These are phyloP conservation scores for Aphaenogaster rudis DNA, from an alignment of 1,140 invertebrate species.

Conservation along the genomic window DNA sequence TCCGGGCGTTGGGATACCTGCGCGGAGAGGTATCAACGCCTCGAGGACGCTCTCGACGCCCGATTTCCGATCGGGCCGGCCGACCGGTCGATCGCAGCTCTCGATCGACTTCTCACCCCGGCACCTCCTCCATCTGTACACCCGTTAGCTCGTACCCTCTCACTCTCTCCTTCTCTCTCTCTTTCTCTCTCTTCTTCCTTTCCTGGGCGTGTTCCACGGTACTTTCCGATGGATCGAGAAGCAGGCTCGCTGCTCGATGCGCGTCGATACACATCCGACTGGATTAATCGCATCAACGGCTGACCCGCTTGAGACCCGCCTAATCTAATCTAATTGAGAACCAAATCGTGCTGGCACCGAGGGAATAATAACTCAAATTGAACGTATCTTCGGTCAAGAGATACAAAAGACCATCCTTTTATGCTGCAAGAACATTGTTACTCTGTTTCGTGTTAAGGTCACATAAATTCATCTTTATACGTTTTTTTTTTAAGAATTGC, in stretches of 20 bases:
- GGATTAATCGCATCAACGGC: slow-evolving; percentile 74
- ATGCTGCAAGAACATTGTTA: neutral
- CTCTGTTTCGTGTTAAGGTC: no score
- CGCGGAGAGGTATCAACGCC: slow-evolving; percentile 64
- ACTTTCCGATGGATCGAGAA: slow-evolving; percentile 42
- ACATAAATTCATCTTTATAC: neutral
- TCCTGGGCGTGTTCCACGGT: slow-evolving; percentile 52
- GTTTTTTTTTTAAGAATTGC: neutral
- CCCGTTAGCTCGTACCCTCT: slow-evolving; percentile 10
- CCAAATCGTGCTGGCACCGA: neutral
- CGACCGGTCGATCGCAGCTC: slow-evolving; percentile 41
- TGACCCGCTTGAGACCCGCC: slow-evolving; percentile 36
- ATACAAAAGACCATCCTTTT: neutral
- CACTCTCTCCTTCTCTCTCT: neutral
- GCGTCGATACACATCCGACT: slow-evolving; percentile 68
- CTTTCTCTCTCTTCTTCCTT: neutral
- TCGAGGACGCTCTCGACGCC: slow-evolving; percentile 66
- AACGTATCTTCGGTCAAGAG: neutral
- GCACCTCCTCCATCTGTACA: slow-evolving; percentile 54
- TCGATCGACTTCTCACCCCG: slow-evolving; percentile 66
- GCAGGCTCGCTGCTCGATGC: slow-evolving; percentile 46
- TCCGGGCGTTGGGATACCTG: slow-evolving; percentile 17
- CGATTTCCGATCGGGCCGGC: slow-evolving; percentile 57
- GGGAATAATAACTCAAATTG: neutral
- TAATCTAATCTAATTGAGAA: slow-evolving; percentile 63